Percentiles rank a stretch among this genome's conserved stretches.
Evolutionary conservation across 2,888 invertebrate species (phyloP).

Genomic region (Tetramorium bicarinatum): DNA sequence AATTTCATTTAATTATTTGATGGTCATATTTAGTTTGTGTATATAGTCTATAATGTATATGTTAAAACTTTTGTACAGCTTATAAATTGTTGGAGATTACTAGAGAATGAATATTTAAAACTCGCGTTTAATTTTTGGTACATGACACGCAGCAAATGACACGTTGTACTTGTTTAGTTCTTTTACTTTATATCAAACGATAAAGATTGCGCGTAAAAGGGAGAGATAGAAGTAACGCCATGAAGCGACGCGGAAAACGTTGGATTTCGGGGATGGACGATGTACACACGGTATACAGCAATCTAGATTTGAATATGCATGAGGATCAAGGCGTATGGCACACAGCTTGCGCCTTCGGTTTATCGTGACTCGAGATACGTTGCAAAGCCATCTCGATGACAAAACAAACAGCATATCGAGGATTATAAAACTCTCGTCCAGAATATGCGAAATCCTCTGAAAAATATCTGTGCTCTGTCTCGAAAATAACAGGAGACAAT

Average conservation of each 20-base stretch:
- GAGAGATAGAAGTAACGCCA: constrained; percentile 12
- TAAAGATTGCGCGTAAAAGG: constrained; percentile 7
- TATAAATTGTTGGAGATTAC: background rate
- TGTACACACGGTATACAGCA: constrained; percentile 37
- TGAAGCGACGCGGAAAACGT: constrained; percentile 46
- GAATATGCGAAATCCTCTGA: background rate
- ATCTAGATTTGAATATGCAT: constrained; percentile 62
- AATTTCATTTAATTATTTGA: background rate
- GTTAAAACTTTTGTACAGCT: background rate
- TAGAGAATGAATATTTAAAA: constrained; percentile 40
- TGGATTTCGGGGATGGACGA: constrained; percentile 47
- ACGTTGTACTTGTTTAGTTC: background rate
- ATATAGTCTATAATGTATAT: background rate
- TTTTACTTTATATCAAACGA: constrained; percentile 35
- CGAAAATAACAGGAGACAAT: constrained; percentile 1
- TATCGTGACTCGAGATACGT: constrained; percentile 56
- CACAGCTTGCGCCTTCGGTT: constrained; percentile 61
- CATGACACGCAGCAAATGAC: background rate
- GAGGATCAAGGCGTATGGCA: constrained; percentile 47
- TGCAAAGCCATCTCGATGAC: constrained; percentile 46
- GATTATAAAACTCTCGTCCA: constrained; percentile 48
- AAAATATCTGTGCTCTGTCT: constrained; percentile 13
- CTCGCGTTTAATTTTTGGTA: background rate
- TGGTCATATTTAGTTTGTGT: background rate
- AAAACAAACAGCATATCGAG: constrained; percentile 48